Evolutionary conservation across 2,888 invertebrate genomes (phyloP).

Genomic region (Lamellibrachia columna): DNA sequence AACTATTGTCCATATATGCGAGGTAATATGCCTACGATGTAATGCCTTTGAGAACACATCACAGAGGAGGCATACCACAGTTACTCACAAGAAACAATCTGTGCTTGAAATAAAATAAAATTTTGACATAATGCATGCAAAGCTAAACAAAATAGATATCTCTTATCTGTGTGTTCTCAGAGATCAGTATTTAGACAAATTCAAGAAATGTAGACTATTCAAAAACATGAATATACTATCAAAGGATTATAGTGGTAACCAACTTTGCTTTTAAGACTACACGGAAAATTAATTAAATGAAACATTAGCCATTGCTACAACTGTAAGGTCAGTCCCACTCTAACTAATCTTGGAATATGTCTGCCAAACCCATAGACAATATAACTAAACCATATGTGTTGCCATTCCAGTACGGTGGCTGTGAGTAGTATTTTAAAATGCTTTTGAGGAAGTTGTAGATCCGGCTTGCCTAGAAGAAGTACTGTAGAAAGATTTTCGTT

Average conservation of each 20-base stretch:
- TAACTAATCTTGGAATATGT: no score
- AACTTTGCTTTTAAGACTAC: no score
- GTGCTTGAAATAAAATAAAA: not conserved
- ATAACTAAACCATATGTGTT: no score
- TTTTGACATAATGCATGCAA: not conserved
- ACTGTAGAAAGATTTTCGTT: no score
- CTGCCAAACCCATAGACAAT: no score
- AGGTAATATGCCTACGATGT: not conserved
- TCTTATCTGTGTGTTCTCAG: not conserved
- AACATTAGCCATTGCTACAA: no score
- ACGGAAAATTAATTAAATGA: no score
- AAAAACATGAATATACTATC: not conserved
- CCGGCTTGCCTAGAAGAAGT: no score
- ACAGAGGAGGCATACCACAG: not conserved
- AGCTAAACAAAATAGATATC: not conserved
- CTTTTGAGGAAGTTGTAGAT: no score
- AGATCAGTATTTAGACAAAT: not conserved
- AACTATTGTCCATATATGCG: not conserved
- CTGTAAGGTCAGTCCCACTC: no score
- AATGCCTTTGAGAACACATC: not conserved
- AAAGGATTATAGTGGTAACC: not conserved
- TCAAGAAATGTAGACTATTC: not conserved
- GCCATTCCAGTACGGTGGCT: no score
- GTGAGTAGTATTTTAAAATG: no score
- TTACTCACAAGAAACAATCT: not conserved